Conservation (phyloP, 92 coral and sea anemone genomes). For the Porites cylindrica region DNA sequence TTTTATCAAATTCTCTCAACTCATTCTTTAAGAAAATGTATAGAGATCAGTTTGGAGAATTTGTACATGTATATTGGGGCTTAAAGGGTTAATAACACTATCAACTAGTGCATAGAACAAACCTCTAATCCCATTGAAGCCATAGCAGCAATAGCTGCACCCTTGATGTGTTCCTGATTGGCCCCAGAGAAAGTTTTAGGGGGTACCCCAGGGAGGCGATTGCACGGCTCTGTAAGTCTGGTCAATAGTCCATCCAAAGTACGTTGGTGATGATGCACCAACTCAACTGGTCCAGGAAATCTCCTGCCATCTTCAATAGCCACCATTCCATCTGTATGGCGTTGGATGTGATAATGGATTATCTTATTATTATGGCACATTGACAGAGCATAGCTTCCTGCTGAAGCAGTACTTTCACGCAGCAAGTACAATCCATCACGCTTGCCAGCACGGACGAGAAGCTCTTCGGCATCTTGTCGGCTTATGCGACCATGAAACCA, state of each 20-base stretch:
- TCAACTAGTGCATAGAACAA: neutral
- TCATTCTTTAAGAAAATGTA: no score
- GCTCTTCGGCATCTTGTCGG: conserved; percentile 93
- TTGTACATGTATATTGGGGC: no score
- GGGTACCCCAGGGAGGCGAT: conserved; percentile 79
- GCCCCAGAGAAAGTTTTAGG: conserved; percentile 84
- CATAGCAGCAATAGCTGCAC: conserved; percentile 86
- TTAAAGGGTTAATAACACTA: no score
- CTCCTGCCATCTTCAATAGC: conserved; percentile 96
- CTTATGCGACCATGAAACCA: conserved; percentile 97
- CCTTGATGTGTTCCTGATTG: conserved; percentile 86
- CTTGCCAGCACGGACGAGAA: conserved; percentile 68
- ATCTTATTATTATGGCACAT: conserved; percentile 85
- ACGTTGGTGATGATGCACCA: conserved; percentile 78
- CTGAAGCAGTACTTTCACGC: conserved; percentile 92
- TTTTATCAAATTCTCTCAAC: no score
- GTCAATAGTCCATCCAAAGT: conserved; percentile 90
- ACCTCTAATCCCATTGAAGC: conserved; percentile 69
- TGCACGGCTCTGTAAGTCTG: conserved; percentile 77
- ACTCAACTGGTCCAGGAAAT: conserved; percentile 91
- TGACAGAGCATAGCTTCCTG: conserved; percentile 95
- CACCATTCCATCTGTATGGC: conserved; percentile 89
- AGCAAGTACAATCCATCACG: conserved; percentile 85
- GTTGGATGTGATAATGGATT: conserved; percentile 95
- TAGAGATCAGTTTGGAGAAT: no score